Evolutionary conservation across 2,113 vertebrate genomes (phyloP).

Genomic region (Mormyrus lacerda): DNA sequence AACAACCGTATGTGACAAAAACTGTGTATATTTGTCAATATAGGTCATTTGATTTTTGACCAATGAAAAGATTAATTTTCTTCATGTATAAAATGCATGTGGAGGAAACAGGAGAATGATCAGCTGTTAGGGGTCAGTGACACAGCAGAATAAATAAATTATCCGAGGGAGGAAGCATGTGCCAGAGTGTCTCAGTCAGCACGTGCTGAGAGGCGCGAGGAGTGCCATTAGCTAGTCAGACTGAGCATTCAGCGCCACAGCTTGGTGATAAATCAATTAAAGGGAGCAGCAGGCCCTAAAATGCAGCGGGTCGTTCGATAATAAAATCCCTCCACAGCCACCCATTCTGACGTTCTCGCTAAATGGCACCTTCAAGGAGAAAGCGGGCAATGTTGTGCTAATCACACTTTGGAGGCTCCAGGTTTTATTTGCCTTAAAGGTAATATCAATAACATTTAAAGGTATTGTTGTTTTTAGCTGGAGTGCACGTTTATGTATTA

Average conservation of each 20-base stretch:
- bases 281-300: not conserved
- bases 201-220: not conserved
- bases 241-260: not conserved
- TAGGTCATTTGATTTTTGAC: not conserved
- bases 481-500: not conserved
- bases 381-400: not conserved
- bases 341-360: not conserved
- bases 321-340: not conserved
- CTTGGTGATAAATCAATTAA: constrained; percentile 22
- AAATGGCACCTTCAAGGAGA: not conserved
- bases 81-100: not conserved
- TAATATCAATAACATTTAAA: not conserved
- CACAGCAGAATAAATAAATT: not conserved
- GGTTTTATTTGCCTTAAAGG: not conserved
- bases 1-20: not conserved
- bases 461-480: not conserved
- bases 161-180: not conserved
- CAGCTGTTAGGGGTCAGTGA: not conserved
- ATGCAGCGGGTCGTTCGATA: not conserved
- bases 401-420: not conserved
- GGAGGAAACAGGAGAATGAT: constrained; percentile 9
- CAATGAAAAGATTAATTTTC: not conserved
- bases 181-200: not conserved
- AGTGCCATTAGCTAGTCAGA: constrained; percentile 15
- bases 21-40: not conserved